Percentiles rank a stretch among this genome's conserved stretches.
Evolutionary conservation across 2,888 invertebrate genomes (phyloP).

Genomic region (Euproctis similis): DNA sequence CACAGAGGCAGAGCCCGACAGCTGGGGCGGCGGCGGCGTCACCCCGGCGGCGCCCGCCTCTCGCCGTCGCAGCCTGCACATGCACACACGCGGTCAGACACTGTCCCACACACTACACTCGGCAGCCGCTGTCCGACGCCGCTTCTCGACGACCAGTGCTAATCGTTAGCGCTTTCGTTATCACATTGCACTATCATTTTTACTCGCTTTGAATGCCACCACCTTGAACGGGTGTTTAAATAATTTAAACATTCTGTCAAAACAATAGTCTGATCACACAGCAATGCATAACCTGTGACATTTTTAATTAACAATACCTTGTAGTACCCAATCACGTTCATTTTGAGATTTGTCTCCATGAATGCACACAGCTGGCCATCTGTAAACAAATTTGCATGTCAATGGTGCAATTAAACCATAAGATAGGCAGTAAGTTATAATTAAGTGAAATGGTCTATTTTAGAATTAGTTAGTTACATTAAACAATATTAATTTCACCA

Average conservation of each 20-base stretch:
- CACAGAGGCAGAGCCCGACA: too few relatives aligned
- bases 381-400: too few relatives aligned
- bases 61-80: conserved; percentile 66
- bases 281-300: conserved; percentile 6
- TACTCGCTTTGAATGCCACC: conserved; percentile 13
- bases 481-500: too few relatives aligned
- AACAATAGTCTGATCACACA: conserved; percentile 28
- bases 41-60: conserved; percentile 53
- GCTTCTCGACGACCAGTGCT: conserved; percentile 45
- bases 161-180: conserved; percentile 14
- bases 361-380: conserved; percentile 90
- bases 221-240: conserved; percentile 11
- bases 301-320: conserved; percentile 73
- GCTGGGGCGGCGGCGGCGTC: too few relatives aligned
- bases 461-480: too few relatives aligned
- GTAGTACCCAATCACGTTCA: conserved; percentile 94
- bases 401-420: too few relatives aligned
- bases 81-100: conserved; percentile 57
- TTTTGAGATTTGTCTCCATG: conserved; percentile 97
- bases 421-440: too few relatives aligned
- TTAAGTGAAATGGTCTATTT: too few relatives aligned
- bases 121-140: conserved; percentile 46
- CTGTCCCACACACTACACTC: conserved; percentile 26
- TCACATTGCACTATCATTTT: conserved; percentile 17
- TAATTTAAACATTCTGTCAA: conserved; percentile 16